phyloP scores from a whole-genome alignment of 2,888 invertebrate species.

The Encarsia formosa region DNA sequence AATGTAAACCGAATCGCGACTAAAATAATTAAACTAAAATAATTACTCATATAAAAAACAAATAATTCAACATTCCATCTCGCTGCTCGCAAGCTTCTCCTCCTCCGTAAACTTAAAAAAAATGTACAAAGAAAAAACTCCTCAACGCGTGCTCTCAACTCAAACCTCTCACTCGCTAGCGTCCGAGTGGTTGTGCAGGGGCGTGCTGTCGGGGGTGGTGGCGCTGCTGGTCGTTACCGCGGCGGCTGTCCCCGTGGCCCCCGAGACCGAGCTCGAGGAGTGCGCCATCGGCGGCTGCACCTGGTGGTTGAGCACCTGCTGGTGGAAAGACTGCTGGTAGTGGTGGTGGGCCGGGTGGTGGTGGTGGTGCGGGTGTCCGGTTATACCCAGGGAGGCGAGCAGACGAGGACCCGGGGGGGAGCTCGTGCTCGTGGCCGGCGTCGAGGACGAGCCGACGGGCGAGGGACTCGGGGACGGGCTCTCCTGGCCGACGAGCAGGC shows the following conservation, averaged over 20 bases:
- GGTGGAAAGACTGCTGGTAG: constrained; percentile 35
- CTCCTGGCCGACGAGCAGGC: constrained; percentile 59
- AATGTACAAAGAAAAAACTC: no score
- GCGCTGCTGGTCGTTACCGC: constrained; percentile 15
- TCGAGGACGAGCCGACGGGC: constrained; percentile 37
- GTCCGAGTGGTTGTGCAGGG: constrained; percentile 46
- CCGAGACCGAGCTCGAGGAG: constrained; percentile 28
- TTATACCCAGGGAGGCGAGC: constrained; percentile 20
- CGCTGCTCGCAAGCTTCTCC: no score
- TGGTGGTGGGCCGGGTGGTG: constrained; percentile 36
- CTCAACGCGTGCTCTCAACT: background rate
- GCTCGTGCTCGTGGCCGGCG: constrained; percentile 46
- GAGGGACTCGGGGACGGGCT: constrained; percentile 53
- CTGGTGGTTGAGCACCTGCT: constrained; percentile 28
- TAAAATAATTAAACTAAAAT: no score
- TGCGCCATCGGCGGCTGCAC: constrained; percentile 24
- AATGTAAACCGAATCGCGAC: no score
- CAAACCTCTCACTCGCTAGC: constrained; percentile 45
- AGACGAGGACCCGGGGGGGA: constrained; percentile 51
- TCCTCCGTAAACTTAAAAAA: no score
- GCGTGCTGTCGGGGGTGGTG: constrained; percentile 28
- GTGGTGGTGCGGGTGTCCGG: constrained; percentile 30
- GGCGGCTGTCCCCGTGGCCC: constrained; percentile 34
- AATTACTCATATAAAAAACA: no score
- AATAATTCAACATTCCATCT: no score